These are phyloP conservation scores for Beaufortia kweichowensis DNA, from an alignment of 2,113 vertebrate species.

Conservation along the genomic window DNA sequence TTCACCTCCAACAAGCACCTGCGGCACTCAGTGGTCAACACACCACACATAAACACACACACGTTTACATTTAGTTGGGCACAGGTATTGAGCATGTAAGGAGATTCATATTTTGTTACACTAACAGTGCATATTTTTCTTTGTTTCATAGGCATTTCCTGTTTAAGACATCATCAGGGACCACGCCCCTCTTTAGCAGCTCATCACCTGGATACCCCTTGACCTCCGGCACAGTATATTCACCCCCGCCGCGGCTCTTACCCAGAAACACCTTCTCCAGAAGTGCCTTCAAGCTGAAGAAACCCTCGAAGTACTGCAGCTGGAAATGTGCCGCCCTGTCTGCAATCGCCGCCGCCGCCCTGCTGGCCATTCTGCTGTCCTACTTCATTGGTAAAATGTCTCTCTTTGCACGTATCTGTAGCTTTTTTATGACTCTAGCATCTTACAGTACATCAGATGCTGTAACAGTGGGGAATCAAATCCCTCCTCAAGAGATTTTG, in stretches of 20 bases:
- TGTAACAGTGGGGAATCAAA: background rate
- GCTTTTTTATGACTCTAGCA: background rate
- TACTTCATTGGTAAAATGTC: conserved; percentile 94
- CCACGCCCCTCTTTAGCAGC: conserved; percentile 96
- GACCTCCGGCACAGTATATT: conserved; percentile 97
- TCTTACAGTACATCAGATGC: background rate
- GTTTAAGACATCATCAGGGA: conserved; percentile 98
- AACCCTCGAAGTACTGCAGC: conserved; percentile 98
- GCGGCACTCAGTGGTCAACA: conserved; percentile 13
- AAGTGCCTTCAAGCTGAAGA: conserved; percentile 98
- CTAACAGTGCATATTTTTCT: background rate
- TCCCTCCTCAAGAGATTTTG: background rate
- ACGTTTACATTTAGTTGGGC: background rate
- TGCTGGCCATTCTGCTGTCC: conserved; percentile 92
- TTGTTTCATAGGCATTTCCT: conserved; percentile 89
- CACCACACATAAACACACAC: conserved; percentile 1
- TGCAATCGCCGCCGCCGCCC: conserved; percentile 89
- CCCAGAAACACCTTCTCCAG: conserved; percentile 98
- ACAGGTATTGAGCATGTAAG: background rate
- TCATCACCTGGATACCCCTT: conserved; percentile 96
- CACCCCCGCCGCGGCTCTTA: conserved; percentile 93
- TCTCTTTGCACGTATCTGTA: background rate
- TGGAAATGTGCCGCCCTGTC: conserved; percentile 98
- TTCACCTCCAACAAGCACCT: conserved; percentile 46
- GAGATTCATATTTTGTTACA: background rate